Evolutionary conservation across 30 jellyfish, hydroid and myxozoan species (phyloP).

Genomic region (Rhopilema esculentum): DNA sequence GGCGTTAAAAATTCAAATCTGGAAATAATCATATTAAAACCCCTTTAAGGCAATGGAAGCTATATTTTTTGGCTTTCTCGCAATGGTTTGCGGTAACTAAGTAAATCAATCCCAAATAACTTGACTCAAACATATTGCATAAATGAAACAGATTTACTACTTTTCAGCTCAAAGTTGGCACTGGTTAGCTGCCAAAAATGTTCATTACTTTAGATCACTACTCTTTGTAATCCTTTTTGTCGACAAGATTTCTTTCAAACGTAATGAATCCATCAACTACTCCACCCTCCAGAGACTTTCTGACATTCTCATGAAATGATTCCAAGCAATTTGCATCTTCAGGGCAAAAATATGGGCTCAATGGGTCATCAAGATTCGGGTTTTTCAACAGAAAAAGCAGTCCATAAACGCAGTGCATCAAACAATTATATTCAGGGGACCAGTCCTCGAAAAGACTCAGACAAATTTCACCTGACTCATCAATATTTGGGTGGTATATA

Average conservation of each 20-base stretch:
- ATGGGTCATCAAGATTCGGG: slow-evolving; percentile 94
- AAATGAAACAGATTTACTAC: no score
- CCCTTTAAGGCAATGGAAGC: no score
- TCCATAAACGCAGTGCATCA: slow-evolving; percentile 83
- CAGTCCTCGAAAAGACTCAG: slow-evolving; percentile 91
- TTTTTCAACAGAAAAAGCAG: slow-evolving; percentile 75
- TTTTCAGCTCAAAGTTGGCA: no score
- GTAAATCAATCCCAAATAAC: no score
- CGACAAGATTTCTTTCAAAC: slow-evolving; percentile 55
- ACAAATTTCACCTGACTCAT: slow-evolving; percentile 92
- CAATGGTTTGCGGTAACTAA: no score
- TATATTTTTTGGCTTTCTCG: no score
- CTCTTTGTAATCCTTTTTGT: not conserved
- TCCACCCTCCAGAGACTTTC: slow-evolving; percentile 82
- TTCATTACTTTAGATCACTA: no score
- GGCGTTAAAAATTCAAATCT: no score
- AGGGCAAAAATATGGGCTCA: slow-evolving; percentile 94
- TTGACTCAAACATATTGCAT: no score
- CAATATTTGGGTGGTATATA: slow-evolving; percentile 94
- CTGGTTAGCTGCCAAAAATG: no score
- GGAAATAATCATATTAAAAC: no score
- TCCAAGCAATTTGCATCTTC: slow-evolving; percentile 79
- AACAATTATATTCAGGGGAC: slow-evolving; percentile 64
- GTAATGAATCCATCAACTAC: slow-evolving; percentile 70
- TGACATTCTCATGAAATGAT: slow-evolving; percentile 70